phyloP scores from a whole-genome alignment of 2,797 vertebrate species.

The Discoglossus pictus region DNA sequence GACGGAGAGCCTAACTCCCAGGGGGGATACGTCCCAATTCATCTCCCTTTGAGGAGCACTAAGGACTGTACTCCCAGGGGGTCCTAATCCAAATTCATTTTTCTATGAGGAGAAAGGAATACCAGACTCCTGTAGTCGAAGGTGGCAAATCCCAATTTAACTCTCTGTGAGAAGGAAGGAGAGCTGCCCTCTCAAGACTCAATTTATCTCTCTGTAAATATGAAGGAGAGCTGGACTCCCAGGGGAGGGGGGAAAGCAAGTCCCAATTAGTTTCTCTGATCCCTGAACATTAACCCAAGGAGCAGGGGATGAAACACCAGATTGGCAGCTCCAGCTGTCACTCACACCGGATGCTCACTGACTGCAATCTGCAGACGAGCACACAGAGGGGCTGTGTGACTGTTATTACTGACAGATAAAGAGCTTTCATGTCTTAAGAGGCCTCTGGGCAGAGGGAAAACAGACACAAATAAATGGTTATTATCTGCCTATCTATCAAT shows the following conservation, averaged over 20 bases:
- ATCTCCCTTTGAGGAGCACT: no score
- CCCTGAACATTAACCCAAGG: constrained; percentile 40
- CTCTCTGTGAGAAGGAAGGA: constrained; percentile 42
- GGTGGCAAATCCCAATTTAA: no score
- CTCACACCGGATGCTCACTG: constrained; percentile 36
- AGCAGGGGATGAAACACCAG: constrained; percentile 37
- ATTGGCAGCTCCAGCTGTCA: constrained; percentile 42
- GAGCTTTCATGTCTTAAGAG: constrained; percentile 5
- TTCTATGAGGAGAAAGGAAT: no score
- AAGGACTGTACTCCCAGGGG: no score
- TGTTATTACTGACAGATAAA: no score
- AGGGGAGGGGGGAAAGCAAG: constrained; percentile 31
- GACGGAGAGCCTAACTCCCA: constrained; percentile 38
- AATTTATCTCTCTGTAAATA: constrained; percentile 45
- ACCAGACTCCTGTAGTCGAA: no score
- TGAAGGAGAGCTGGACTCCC: constrained; percentile 35
- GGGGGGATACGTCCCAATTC: no score
- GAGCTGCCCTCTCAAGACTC: constrained; percentile 30
- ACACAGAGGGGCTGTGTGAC: no score
- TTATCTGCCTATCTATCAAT: no score
- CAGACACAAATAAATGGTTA: constrained; percentile 9
- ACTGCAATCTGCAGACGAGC: no score
- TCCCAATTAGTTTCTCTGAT: constrained; percentile 45
- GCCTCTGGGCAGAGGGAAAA: constrained; percentile 3
- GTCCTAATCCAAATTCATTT: no score